These are phyloP conservation scores for Lepidurus couesii DNA, from an alignment of 1,140 invertebrate species.

Conservation along the genomic window DNA sequence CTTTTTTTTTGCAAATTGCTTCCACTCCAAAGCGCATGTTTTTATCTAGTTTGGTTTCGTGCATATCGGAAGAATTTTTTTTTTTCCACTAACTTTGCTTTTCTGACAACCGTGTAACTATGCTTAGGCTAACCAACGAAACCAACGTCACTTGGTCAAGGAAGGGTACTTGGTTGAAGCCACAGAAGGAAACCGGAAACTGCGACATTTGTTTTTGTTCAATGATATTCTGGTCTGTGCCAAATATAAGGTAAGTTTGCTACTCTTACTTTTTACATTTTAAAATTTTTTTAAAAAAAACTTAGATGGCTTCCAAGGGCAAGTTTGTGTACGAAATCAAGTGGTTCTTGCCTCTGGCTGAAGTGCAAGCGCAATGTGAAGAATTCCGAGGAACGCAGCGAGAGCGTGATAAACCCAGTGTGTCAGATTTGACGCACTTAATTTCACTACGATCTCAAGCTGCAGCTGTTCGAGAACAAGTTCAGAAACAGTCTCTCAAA, in stretches of 20 bases:
- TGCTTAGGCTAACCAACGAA: conserved; percentile 65
- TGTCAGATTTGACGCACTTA: conserved; percentile 29
- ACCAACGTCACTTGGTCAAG: conserved; percentile 79
- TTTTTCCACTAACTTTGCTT: not conserved
- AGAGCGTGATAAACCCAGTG: conserved; percentile 23
- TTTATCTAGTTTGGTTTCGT: not conserved
- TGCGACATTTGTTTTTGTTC: conserved; percentile 87
- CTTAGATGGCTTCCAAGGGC: conserved; percentile 20
- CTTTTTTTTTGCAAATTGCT: not conserved
- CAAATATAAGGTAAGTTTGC: conserved; percentile 67
- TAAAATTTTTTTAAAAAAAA: not conserved
- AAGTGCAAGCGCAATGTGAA: conserved; percentile 25
- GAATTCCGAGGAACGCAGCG: conserved; percentile 16
- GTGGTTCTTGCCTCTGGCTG: conserved; percentile 29
- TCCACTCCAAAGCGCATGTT: not conserved
- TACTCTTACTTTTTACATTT: not conserved
- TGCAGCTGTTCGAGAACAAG: not conserved
- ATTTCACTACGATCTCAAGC: conserved; percentile 9
- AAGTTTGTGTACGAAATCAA: conserved; percentile 31
- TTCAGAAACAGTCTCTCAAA: not conserved
- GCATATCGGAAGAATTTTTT: not conserved
- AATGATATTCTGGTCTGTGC: conserved; percentile 93
- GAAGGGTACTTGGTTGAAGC: conserved; percentile 88
- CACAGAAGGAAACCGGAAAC: conserved; percentile 76
- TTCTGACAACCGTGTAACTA: conserved; percentile 34